phyloP scores from a whole-genome alignment of 2,888 invertebrate species.

The Netelia virgata region DNA sequence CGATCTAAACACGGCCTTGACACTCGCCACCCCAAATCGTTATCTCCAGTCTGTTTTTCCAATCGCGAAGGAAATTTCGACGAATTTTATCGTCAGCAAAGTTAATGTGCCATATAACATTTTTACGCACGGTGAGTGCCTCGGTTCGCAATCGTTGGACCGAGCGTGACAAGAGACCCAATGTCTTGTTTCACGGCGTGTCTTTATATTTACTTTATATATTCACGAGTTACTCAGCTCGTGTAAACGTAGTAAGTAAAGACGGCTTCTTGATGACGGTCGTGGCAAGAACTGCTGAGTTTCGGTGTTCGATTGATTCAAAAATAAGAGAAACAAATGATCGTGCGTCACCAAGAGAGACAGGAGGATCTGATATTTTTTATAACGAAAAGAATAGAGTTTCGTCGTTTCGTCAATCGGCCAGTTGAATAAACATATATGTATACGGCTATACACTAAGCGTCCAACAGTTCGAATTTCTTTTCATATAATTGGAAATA shows the following conservation, averaged over 20 bases:
- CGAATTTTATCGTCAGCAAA: neutral
- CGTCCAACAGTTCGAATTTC: neutral
- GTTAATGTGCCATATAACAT: slow-evolving; percentile 10
- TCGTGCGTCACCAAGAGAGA: neutral
- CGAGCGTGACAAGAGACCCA: too few relatives aligned
- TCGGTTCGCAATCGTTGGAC: too few relatives aligned
- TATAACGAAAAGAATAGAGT: slow-evolving; percentile 10
- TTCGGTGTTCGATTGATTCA: neutral
- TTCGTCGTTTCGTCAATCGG: slow-evolving; percentile 33
- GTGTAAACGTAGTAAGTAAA: neutral
- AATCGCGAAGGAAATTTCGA: neutral
- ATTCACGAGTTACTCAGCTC: too few relatives aligned
- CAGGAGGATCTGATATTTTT: neutral
- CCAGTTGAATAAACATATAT: slow-evolving; percentile 19
- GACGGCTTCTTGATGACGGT: slow-evolving; percentile 19
- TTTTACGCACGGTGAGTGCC: too few relatives aligned
- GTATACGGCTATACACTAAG: neutral
- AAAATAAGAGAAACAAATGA: neutral
- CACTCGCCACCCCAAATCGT: neutral
- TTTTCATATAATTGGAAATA: slow-evolving; percentile 4
- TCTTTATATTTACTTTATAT: too few relatives aligned
- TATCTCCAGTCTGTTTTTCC: neutral
- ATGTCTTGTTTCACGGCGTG: too few relatives aligned
- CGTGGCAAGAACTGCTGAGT: slow-evolving; percentile 13
- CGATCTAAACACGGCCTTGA: too few relatives aligned